phyloP scores from a whole-genome alignment of 2,113 vertebrate species.

The Cinclus cinclus region DNA sequence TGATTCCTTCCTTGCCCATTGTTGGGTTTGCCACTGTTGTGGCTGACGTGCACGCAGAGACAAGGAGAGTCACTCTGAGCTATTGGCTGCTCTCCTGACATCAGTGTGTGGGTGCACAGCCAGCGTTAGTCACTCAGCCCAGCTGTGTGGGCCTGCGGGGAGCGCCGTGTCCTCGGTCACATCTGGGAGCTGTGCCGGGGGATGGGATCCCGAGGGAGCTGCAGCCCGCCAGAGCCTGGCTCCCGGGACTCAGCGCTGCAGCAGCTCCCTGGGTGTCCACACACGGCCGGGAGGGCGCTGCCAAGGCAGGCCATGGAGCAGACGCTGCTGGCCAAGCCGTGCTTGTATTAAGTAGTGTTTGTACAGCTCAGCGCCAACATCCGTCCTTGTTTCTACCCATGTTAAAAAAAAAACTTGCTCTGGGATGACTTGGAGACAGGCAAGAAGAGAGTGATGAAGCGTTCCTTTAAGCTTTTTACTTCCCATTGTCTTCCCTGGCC shows the following conservation, averaged over 20 bases:
- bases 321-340: neutral
- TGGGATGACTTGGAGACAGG: neutral
- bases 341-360: neutral
- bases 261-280: neutral
- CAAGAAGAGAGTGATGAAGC: neutral
- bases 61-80: constrained; percentile 22
- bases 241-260: neutral
- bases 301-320: neutral
- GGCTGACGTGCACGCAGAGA: constrained; percentile 14
- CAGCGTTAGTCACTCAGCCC: constrained; percentile 66
- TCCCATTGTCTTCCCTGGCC: neutral
- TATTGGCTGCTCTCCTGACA: constrained; percentile 54
- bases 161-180: neutral
- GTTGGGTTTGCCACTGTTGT: constrained; percentile 2
- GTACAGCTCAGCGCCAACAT: neutral
- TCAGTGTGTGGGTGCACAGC: constrained; percentile 52
- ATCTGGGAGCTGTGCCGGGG: neutral
- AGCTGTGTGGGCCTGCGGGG: constrained; percentile 62
- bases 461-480: neutral
- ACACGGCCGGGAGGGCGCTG: neutral
- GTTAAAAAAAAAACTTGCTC: neutral
- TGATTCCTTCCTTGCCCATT: neutral
- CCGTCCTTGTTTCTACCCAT: neutral
- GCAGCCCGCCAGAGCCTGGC: neutral
- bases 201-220: neutral